Base-by-base conservation (phyloP, 23 tunicate species). In the Clavelina lepadiformis region DNA sequence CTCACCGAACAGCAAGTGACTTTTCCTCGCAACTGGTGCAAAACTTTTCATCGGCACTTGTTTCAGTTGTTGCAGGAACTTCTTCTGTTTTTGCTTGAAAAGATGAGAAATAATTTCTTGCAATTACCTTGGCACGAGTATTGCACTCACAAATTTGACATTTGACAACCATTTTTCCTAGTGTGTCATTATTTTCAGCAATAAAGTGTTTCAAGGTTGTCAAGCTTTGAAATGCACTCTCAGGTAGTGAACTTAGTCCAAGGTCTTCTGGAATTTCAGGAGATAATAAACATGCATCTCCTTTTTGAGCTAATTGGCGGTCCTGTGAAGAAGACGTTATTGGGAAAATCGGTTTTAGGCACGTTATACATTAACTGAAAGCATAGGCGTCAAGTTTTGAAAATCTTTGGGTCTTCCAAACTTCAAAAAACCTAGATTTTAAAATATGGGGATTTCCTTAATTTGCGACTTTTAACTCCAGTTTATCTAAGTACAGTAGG, bases 21-120 rank as follows among this genome's bases (percentile, higher is more conserved):
- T 49, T 44, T 41, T 77, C 82, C 11, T 77, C 82, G 57, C 82
- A 77, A 44, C 73, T 65, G 15, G 82, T 77, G 82, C 82, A 77
- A 41, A 63, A 38, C 30, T 66, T 77, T 63, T 27, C 35, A 21
- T 70, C 67, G 1, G 24, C 56, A 1, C 11, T 27, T 23, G 46
- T 19, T 5, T 22, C 61, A 13, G n/a, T 6, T 2, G 3, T 31
- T 3, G 20, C 38, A 29, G 5, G 31, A 13, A 27, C 28, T 19
- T 20, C 54, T 31, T 58, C 5, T 51, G 51, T 45, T 28, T 38
- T 27, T 23, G 3, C 26, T 34, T 23, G 33, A 5, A n/a, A 25
- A 28, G 69, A 55, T 54, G 27, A 18, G 37, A 65, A 77, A 2
- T 28, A 36, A 41, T 51, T 77, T 29, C 45, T 56, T 33, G 46